A percentile compares a stretch with the other conserved stretches of the same genome.
Conservation (phyloP, 2,797 vertebrate species). For the Platyrinchus mystaceus region DNA sequence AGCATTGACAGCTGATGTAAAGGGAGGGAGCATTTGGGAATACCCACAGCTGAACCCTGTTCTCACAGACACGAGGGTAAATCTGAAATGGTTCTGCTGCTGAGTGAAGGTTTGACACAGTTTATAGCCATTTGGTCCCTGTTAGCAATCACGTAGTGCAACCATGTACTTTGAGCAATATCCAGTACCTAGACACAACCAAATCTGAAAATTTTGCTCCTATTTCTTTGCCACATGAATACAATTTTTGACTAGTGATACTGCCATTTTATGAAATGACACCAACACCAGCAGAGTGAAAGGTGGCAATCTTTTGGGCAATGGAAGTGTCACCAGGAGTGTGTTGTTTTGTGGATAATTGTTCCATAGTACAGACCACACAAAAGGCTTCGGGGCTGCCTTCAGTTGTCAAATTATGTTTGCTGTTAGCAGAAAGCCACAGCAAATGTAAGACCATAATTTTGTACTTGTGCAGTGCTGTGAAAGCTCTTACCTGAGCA, state of each 20-base stretch:
- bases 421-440: background rate
- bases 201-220: background rate
- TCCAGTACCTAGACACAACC: background rate
- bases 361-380: background rate
- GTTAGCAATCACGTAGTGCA: background rate
- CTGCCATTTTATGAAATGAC: background rate
- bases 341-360: background rate
- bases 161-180: background rate
- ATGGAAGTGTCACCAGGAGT: background rate
- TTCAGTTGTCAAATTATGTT: background rate
- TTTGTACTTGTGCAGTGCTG: rapidly evolving
- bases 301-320: background rate
- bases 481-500: background rate
- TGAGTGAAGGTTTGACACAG: background rate
- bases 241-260: background rate
- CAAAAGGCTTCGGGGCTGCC: background rate
- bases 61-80: background rate
- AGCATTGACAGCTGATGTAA: background rate
- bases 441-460: background rate
- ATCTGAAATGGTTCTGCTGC: background rate
- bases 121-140: background rate
- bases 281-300: background rate
- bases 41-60: background rate
- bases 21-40: background rate
- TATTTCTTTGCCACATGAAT: background rate